A percentile compares a stretch with the other conserved stretches of the same genome.
Evolutionary conservation across 1,140 invertebrate species (phyloP).

Genomic region (Periplaneta americana): DNA sequence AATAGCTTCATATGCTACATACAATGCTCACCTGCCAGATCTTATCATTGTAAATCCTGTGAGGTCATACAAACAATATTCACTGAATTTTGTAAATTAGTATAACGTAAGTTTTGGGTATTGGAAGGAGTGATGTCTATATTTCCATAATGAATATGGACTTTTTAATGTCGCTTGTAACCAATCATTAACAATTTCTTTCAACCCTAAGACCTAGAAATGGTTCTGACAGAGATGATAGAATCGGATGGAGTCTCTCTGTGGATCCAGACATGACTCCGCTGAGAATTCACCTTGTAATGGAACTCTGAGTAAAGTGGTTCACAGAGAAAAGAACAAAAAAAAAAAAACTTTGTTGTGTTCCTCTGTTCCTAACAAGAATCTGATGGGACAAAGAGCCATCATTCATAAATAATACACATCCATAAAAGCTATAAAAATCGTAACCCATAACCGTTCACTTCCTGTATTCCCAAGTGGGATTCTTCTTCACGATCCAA

Average conservation of each 20-base stretch:
- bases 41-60: no score
- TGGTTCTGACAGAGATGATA: neutral
- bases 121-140: no score
- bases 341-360: no score
- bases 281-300: neutral
- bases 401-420: neutral
- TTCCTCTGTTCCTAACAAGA: no score
- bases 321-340: neutral
- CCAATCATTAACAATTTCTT: neutral
- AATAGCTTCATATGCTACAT: no score
- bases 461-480: neutral
- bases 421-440: neutral
- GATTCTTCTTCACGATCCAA: neutral
- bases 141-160: no score
- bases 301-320: neutral
- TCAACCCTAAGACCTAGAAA: neutral
- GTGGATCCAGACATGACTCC: neutral
- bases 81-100: no score
- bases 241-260: neutral
- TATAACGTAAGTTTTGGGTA: no score
- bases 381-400: neutral
- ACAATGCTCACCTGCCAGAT: no score
- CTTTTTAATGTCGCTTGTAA: no score
- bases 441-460: neutral
- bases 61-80: no score